Evolutionary conservation across 2,797 vertebrate species (phyloP).

Genomic region (Artibeus jamaicensis): DNA sequence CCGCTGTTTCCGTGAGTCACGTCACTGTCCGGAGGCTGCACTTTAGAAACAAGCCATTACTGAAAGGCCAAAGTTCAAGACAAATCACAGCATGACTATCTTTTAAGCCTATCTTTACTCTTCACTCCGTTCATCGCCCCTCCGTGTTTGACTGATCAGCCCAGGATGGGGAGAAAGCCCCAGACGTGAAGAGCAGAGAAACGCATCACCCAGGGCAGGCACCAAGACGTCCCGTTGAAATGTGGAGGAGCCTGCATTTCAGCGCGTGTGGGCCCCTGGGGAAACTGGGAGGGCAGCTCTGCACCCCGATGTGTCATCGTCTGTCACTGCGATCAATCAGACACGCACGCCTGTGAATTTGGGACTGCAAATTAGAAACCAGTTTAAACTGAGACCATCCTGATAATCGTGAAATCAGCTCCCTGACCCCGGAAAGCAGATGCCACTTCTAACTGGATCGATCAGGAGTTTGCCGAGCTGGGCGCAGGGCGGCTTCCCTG

Average conservation of each 20-base stretch:
- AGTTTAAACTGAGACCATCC: not conserved
- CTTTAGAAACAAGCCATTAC: not conserved
- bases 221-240: not conserved
- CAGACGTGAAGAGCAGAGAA: not conserved
- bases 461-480: not conserved
- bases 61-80: not conserved
- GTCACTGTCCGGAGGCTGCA: not conserved
- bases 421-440: not conserved
- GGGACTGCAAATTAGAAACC: not conserved
- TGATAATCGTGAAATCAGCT: not conserved
- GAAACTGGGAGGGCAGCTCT: not conserved
- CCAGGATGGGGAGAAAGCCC: not conserved
- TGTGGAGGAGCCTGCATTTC: not conserved
- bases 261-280: not conserved
- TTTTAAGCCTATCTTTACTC: not conserved
- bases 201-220: not conserved
- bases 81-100: not conserved
- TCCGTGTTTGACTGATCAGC: not conserved
- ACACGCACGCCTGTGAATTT: not conserved
- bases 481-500: not conserved
- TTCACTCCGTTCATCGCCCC: not conserved
- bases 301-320: not conserved
- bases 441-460: not conserved
- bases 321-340: not conserved
- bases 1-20: not conserved